These are phyloP conservation scores for Chascanopsetta lugubris DNA, from an alignment of 2,113 vertebrate genomes.

Conservation along the genomic window DNA sequence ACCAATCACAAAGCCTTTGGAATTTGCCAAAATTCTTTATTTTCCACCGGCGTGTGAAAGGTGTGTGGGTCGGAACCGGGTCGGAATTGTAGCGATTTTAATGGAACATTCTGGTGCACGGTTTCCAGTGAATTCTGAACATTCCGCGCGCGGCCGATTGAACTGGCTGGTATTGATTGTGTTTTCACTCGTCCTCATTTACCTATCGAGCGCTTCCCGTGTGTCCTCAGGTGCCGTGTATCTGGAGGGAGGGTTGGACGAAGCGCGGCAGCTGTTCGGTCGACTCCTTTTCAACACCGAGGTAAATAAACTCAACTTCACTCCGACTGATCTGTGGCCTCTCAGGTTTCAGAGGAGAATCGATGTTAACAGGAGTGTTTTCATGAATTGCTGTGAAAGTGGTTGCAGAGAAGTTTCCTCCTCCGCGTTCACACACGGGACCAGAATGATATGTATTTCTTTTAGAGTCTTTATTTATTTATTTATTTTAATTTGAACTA, in stretches of 20 bases:
- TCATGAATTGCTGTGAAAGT: too few species aligned
- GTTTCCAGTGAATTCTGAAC: slow-evolving; percentile 8
- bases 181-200: not conserved
- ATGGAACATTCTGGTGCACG: too few species aligned
- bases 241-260: slow-evolving; percentile 93
- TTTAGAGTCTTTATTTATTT: too few species aligned
- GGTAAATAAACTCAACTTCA: slow-evolving; percentile 82
- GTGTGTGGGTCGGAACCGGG: not conserved
- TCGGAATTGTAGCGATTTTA: not conserved
- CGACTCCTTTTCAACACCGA: slow-evolving; percentile 92
- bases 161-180: slow-evolving; percentile 4
- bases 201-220: not conserved
- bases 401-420: too few species aligned
- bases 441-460: too few species aligned
- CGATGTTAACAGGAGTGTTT: slow-evolving; percentile 8
- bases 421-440: too few species aligned
- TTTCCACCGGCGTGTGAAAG: slow-evolving; percentile 10
- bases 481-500: too few species aligned
- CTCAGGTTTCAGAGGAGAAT: not conserved
- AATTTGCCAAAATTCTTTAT: slow-evolving; percentile 45
- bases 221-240: slow-evolving; percentile 92
- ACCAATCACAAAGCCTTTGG: too few species aligned
- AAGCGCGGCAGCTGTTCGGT: slow-evolving; percentile 93
- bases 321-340: too few species aligned
- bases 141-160: not conserved